Evolutionary conservation across 2,113 vertebrate genomes (phyloP).

Genomic region (Camelus dromedarius): DNA sequence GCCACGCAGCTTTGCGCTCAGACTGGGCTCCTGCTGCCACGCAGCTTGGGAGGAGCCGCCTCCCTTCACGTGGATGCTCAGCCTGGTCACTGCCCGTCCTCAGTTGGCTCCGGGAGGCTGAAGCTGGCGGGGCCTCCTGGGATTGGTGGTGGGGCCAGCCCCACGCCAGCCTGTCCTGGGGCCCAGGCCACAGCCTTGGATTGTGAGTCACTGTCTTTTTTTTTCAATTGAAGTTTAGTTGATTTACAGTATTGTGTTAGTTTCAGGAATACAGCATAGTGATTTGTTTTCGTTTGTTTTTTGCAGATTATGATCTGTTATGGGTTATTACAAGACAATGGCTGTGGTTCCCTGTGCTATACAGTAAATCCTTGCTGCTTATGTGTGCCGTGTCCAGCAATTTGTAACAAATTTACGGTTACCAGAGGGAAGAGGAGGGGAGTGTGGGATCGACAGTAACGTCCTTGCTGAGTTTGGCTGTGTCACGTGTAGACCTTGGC

Average conservation of each 20-base stretch:
- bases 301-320: neutral
- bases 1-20: neutral
- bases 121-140: too few species aligned
- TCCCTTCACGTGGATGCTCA: fast-evolving
- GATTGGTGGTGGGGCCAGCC: neutral
- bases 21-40: neutral
- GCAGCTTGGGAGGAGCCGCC: neutral
- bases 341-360: neutral
- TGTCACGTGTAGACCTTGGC: neutral
- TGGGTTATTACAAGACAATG: neutral
- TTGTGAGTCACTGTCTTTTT: neutral
- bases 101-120: neutral
- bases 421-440: neutral
- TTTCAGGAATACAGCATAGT: neutral
- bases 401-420: neutral
- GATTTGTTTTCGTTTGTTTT: neutral
- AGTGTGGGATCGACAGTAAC: neutral
- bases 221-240: neutral
- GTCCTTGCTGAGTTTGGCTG: neutral
- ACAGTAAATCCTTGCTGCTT: neutral
- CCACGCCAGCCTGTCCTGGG: neutral
- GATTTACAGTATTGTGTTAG: neutral
- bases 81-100: neutral
- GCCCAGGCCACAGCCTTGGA: neutral
- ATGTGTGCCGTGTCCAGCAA: too few species aligned